A percentile compares a stretch with the other conserved stretches of the same genome.
phyloP scores from a whole-genome alignment of 2,888 invertebrate species.

The Teleiodes luculella region DNA sequence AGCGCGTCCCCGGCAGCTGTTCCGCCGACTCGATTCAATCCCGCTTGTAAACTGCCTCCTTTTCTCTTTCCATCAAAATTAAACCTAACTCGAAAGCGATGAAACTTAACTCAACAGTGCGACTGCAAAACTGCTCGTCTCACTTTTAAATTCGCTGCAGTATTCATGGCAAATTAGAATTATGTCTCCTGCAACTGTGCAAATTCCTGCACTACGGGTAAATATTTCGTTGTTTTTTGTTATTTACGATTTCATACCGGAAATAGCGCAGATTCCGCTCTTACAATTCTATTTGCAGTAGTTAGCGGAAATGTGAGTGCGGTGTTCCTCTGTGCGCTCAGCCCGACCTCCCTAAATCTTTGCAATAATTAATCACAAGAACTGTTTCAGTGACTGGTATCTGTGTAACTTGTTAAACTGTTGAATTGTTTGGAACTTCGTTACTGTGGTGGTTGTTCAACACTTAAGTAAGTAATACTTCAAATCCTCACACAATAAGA shows the following conservation, averaged over 20 bases:
- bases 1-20: slow-evolving; percentile 48
- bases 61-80: slow-evolving; percentile 45
- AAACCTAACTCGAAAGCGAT: slow-evolving; percentile 31
- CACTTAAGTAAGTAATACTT: too few species aligned
- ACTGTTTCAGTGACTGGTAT: slow-evolving; percentile 48
- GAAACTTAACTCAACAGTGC: slow-evolving; percentile 27
- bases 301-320: slow-evolving; percentile 17
- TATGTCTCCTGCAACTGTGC: slow-evolving; percentile 28
- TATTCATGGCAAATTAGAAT: slow-evolving; percentile 38
- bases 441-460: slow-evolving; percentile 37
- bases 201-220: slow-evolving; percentile 7
- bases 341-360: slow-evolving; percentile 24
- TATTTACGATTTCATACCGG: slow-evolving; percentile 11
- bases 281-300: not conserved
- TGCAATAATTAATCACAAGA: slow-evolving; percentile 48
- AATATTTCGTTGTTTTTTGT: slow-evolving; percentile 11
- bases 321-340: slow-evolving; percentile 22
- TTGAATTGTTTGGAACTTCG: slow-evolving; percentile 52
- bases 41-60: slow-evolving; percentile 43
- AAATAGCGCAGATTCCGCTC: slow-evolving; percentile 2
- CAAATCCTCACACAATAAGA: too few species aligned
- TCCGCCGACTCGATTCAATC: slow-evolving; percentile 45
- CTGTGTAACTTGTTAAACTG: slow-evolving; percentile 51
- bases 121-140: slow-evolving; percentile 18
- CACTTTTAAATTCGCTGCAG: slow-evolving; percentile 20